A percentile compares a stretch with the other conserved stretches of the same genome.
Evolutionary conservation across 2,113 vertebrate species (phyloP).

Genomic region (Xyrauchen texanus): DNA sequence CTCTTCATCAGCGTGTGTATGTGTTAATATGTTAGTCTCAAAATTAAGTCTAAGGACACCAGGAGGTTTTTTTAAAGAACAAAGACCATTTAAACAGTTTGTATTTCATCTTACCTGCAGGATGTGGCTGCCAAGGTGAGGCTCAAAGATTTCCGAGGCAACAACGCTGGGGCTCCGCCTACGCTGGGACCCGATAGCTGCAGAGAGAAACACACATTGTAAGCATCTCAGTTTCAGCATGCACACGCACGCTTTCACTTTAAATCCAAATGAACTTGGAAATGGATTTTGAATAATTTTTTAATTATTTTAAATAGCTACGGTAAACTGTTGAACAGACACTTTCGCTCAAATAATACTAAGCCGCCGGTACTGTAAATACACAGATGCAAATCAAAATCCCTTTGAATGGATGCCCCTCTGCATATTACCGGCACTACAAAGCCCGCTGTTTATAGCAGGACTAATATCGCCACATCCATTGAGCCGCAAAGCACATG

Average conservation of each 20-base stretch:
- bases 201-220: slow-evolving; percentile 61
- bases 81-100: neutral
- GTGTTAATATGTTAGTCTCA: no score
- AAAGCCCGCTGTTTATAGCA: slow-evolving; percentile 61
- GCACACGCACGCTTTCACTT: slow-evolving; percentile 13
- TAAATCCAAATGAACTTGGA: slow-evolving; percentile 42
- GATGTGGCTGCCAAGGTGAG: slow-evolving; percentile 98
- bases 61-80: neutral
- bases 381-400: slow-evolving; percentile 52
- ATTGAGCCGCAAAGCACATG: slow-evolving; percentile 57
- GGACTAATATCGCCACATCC: slow-evolving; percentile 56
- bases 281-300: slow-evolving; percentile 32
- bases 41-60: neutral
- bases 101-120: slow-evolving; percentile 84
- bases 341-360: slow-evolving; percentile 39
- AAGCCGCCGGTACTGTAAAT: slow-evolving; percentile 51
- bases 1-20: no score
- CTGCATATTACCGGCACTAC: slow-evolving; percentile 47
- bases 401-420: slow-evolving; percentile 20
- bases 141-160: slow-evolving; percentile 94
- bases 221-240: neutral
- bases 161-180: slow-evolving; percentile 88
- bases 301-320: slow-evolving; percentile 46
- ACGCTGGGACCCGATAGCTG: slow-evolving; percentile 95
- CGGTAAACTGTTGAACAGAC: slow-evolving; percentile 53